phyloP scores from a whole-genome alignment of 2,888 invertebrate species.

The Rhorus exstirpatorius region DNA sequence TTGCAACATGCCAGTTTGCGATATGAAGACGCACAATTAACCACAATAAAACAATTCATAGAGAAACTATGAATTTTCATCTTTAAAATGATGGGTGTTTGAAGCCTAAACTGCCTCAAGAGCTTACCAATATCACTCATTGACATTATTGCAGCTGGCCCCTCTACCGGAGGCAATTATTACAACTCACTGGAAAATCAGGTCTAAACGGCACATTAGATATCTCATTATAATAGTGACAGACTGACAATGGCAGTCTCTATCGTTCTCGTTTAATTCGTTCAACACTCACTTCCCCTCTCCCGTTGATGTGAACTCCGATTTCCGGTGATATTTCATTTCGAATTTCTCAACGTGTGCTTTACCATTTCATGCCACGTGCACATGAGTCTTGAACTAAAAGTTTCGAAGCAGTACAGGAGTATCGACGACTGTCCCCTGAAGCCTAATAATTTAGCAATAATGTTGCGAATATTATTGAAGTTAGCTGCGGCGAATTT shows the following conservation, averaged over 20 bases:
- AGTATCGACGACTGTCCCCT: background rate
- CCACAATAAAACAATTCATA: background rate
- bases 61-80: background rate
- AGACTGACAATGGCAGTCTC: too few relatives aligned
- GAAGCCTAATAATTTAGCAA: background rate
- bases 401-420: background rate
- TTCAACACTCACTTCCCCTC: constrained; percentile 8
- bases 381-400: background rate
- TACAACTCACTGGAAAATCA: too few relatives aligned
- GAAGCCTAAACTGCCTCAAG: too few relatives aligned
- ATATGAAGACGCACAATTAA: background rate
- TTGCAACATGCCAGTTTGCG: background rate
- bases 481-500: background rate
- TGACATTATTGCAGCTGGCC: too few relatives aligned
- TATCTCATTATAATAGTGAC: too few relatives aligned
- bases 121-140: too few relatives aligned
- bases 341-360: background rate
- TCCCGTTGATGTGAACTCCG: constrained; percentile 2
- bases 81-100: background rate
- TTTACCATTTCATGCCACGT: background rate
- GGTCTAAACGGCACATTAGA: too few relatives aligned
- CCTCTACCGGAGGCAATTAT: too few relatives aligned
- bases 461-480: background rate
- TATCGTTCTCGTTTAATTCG: constrained; percentile 17
- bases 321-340: constrained; percentile 49